Evolutionary conservation across 2,113 vertebrate genomes (phyloP), one percentile per base, ranked within the genome.

Genomic region (Oncorhynchus gorbuscha): DNA sequence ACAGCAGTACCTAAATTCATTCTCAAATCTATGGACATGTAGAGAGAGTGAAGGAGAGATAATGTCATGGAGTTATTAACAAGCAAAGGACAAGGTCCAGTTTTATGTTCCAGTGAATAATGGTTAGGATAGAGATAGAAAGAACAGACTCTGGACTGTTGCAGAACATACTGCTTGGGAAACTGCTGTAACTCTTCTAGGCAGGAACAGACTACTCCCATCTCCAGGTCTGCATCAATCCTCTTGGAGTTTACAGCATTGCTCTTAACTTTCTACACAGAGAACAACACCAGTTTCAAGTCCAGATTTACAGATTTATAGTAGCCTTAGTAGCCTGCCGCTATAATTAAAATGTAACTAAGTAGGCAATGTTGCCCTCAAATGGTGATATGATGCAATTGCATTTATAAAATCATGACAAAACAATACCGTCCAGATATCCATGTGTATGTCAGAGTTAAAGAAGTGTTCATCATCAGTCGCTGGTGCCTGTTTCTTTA

Each of bases 361-460:
- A 1, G 1, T 2, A 22, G 24, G 6, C 14, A 4, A 66, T 82
- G 78, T 75, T 81, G 83, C 82, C 83, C 32, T 76, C 83, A 2
- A 1, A 0, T 81, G 90, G 80, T 3, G 58, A 12, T 12, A 58
- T 3, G 0, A 0, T 9, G 1, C 0, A 16, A 59, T 2, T 82
- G 61, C 78, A 77, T 0, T 51, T 18, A 18, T 68, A 8, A 64
- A 64, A 64, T 11, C 12, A 11, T 18, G 22, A 12, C 26, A 58
- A 13, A 20, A 49, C 20, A 18, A 14, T 83, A 93, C 93, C 81
- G 83, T 89, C 84, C 86, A 88, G 79, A 94, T 86, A 83, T 93
- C 92, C 81, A 92, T 90, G 76, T 79, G 80, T 30, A 93, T 76
- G 6, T 72, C 49, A 66, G 91, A 92, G 49, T 18, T 13, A 14